A percentile compares a stretch with the other conserved stretches of the same genome.
Evolutionary conservation across 2,797 vertebrate genomes (phyloP).

Genomic region (Bradypodion pumilum): DNA sequence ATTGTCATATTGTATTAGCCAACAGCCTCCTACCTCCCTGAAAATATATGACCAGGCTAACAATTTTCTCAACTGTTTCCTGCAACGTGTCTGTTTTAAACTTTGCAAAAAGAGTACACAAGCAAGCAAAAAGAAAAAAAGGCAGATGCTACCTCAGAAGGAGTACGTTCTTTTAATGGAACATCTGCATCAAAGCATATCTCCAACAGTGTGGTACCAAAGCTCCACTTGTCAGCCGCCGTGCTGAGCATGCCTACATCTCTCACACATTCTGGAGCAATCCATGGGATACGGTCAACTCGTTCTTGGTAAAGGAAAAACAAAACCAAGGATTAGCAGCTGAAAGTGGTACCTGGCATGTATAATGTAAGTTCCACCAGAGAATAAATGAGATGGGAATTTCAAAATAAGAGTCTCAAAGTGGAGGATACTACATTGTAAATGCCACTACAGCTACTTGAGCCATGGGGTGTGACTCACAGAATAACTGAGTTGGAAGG

Average conservation of each 20-base stretch:
- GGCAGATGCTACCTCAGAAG: constrained; percentile 79
- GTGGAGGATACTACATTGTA: not conserved
- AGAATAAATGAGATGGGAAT: too few relatives aligned
- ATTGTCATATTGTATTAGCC: not conserved
- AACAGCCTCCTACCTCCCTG: too few relatives aligned
- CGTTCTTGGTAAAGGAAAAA: constrained; percentile 77
- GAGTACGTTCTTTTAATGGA: constrained; percentile 79
- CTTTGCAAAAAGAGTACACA: not conserved
- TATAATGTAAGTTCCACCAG: not conserved
- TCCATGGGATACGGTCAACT: constrained; percentile 92
- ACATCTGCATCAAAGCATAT: constrained; percentile 92
- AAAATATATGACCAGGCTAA: not conserved
- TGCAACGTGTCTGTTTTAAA: not conserved
- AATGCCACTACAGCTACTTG: not conserved
- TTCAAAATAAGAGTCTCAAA: not conserved
- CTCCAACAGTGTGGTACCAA: constrained; percentile 89
- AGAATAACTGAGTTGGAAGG: too few relatives aligned
- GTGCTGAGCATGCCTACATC: constrained; percentile 67
- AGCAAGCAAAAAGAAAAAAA: not conserved
- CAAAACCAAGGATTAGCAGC: not conserved
- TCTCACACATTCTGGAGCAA: constrained; percentile 88
- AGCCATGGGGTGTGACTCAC: too few relatives aligned
- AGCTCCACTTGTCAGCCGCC: constrained; percentile 91
- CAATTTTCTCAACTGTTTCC: not conserved
- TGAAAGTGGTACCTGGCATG: not conserved